phyloP scores from a whole-genome alignment of 1,140 invertebrate genomes.

The Centruroides sculpturatus region DNA sequence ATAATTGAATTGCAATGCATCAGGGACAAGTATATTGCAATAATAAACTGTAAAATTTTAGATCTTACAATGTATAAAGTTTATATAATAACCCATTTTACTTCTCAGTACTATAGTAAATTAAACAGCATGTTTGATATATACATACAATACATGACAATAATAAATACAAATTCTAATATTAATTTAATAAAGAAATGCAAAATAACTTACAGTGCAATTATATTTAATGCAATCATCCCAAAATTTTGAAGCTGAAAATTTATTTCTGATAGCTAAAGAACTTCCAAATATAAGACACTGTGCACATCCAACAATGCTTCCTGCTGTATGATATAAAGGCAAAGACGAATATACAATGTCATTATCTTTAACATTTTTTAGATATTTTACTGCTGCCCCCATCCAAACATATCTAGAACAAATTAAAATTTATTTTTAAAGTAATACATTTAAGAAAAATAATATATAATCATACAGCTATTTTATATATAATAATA shows the following conservation, averaged over 20 bases:
- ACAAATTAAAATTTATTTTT: not conserved
- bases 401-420: slow-evolving; percentile 15
- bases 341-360: slow-evolving; percentile 78
- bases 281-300: slow-evolving; percentile 69
- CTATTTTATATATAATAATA: too few species aligned
- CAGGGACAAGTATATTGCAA: too few species aligned
- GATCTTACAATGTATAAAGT: too few species aligned
- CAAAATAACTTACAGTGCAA: slow-evolving; percentile 64
- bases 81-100: too few species aligned
- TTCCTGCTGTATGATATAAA: slow-evolving; percentile 88
- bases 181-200: not conserved
- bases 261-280: slow-evolving; percentile 76
- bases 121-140: too few species aligned
- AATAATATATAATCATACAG: not conserved
- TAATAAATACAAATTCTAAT: too few species aligned
- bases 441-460: not conserved
- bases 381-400: slow-evolving; percentile 27
- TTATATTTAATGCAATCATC: slow-evolving; percentile 86
- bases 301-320: slow-evolving; percentile 64
- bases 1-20: too few species aligned
- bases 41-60: too few species aligned
- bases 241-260: slow-evolving; percentile 92
- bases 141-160: too few species aligned
- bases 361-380: slow-evolving; percentile 43
- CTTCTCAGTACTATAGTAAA: too few species aligned